Evolutionary conservation across 2,797 vertebrate species (phyloP).

Genomic region (Synanceia verrucosa): DNA sequence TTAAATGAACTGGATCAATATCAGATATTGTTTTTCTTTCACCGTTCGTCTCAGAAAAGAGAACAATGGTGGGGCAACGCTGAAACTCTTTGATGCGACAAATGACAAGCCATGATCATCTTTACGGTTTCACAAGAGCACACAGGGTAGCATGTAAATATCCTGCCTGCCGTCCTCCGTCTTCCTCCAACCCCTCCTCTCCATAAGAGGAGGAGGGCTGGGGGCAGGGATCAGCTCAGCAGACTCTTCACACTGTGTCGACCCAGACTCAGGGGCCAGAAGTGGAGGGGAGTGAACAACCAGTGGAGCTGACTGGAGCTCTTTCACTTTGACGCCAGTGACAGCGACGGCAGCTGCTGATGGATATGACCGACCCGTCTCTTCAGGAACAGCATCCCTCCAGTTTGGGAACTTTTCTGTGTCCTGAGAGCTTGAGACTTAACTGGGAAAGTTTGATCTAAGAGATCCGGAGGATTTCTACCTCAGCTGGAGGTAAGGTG

Average conservation of each 20-base stretch:
- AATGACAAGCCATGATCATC: neutral
- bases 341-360: conserved; percentile 17
- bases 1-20: conserved; percentile 4
- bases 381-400: conserved; percentile 32
- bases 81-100: too few relatives aligned
- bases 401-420: conserved; percentile 32
- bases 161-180: conserved; percentile 21
- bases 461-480: conserved; percentile 11
- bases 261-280: conserved; percentile 38
- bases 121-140: neutral
- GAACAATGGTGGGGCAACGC: neutral
- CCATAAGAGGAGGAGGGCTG: conserved; percentile 60
- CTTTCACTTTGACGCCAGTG: conserved; percentile 14
- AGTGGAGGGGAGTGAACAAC: conserved; percentile 26
- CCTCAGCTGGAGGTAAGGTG: conserved; percentile 39
- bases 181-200: conserved; percentile 47
- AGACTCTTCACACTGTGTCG: conserved; percentile 47
- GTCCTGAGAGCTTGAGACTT: conserved; percentile 15
- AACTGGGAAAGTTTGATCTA: conserved; percentile 21
- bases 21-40: neutral
- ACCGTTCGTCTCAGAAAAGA: neutral
- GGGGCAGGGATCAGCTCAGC: conserved; percentile 56
- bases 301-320: conserved; percentile 24
- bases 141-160: conserved; percentile 32
- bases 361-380: conserved; percentile 58